Conservation (phyloP, 2,888 invertebrate genomes). For the Leptopilina drosophilae region DNA sequence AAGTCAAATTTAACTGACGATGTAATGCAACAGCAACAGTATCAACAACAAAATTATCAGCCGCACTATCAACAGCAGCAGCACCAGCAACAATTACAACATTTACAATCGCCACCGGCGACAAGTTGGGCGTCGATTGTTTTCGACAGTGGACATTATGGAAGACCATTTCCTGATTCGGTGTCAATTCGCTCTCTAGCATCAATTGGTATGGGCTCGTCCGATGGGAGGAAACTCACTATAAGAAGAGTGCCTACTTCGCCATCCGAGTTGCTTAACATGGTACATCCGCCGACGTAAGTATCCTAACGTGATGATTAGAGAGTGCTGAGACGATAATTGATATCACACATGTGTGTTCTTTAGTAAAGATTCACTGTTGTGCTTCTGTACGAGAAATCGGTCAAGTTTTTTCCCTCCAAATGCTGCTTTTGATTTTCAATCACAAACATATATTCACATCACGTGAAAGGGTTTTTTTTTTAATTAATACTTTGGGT, state of each 20-base stretch:
- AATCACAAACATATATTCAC: too few species aligned
- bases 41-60: slow-evolving; percentile 34
- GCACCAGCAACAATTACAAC: slow-evolving; percentile 50
- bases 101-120: slow-evolving; percentile 60
- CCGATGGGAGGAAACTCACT: slow-evolving; percentile 91
- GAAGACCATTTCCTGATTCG: slow-evolving; percentile 79
- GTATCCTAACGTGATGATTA: slow-evolving; percentile 75
- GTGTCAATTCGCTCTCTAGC: slow-evolving; percentile 88
- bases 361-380: background rate
- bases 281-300: slow-evolving; percentile 90
- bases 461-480: too few species aligned
- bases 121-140: slow-evolving; percentile 77
- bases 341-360: too few species aligned
- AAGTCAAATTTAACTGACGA: slow-evolving; percentile 69
- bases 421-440: too few species aligned
- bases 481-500: too few species aligned
- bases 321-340: background rate
- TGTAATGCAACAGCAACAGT: slow-evolving; percentile 53
- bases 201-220: slow-evolving; percentile 92
- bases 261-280: slow-evolving; percentile 90
- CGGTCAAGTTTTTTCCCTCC: too few species aligned
- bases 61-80: slow-evolving; percentile 42
- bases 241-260: slow-evolving; percentile 90
- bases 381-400: too few species aligned
- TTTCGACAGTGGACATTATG: slow-evolving; percentile 80